These are phyloP conservation scores for Scrobipalpa atriplicella DNA, from an alignment of 2,888 invertebrate species.

Conservation along the genomic window DNA sequence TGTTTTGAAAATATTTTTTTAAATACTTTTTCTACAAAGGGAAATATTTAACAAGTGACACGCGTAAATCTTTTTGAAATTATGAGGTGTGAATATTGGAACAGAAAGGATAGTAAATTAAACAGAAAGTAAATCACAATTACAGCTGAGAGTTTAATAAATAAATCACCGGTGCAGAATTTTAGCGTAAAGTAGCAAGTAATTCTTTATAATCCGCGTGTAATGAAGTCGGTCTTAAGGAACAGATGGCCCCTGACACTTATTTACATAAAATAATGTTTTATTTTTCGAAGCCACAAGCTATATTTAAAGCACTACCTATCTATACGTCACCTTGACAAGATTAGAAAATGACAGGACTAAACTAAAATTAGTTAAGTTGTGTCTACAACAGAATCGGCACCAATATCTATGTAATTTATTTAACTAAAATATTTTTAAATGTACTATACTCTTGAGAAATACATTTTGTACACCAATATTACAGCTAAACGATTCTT, in stretches of 20 bases:
- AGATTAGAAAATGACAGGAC: too few species aligned
- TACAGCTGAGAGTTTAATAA: conserved; percentile 46
- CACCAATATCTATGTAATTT: too few species aligned
- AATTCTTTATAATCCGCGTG: conserved; percentile 59
- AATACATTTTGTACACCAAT: too few species aligned
- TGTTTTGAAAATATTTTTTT: too few species aligned
- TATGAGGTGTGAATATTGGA: conserved; percentile 36
- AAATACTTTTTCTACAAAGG: conserved; percentile 26
- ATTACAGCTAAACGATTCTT: too few species aligned
- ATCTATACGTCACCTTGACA: too few species aligned
- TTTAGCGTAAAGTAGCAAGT: conserved; percentile 55
- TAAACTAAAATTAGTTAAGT: too few species aligned
- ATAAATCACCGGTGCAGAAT: conserved; percentile 49
- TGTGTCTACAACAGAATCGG: too few species aligned
- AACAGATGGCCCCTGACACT: conserved; percentile 9
- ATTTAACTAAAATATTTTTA: too few species aligned
- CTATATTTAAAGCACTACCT: too few species aligned
- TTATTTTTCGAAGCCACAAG: not conserved
- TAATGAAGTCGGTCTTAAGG: conserved; percentile 59
- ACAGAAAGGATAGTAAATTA: conserved; percentile 37
- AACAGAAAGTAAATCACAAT: conserved; percentile 55
- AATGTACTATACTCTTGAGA: too few species aligned
- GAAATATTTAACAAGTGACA: conserved; percentile 13
- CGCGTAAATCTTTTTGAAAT: conserved; percentile 38
- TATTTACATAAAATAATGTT: conserved; percentile 1